Percentiles rank a stretch among this genome's conserved stretches.
phyloP scores from a whole-genome alignment of 2,888 invertebrate species.

The Drosophila ustulata region DNA sequence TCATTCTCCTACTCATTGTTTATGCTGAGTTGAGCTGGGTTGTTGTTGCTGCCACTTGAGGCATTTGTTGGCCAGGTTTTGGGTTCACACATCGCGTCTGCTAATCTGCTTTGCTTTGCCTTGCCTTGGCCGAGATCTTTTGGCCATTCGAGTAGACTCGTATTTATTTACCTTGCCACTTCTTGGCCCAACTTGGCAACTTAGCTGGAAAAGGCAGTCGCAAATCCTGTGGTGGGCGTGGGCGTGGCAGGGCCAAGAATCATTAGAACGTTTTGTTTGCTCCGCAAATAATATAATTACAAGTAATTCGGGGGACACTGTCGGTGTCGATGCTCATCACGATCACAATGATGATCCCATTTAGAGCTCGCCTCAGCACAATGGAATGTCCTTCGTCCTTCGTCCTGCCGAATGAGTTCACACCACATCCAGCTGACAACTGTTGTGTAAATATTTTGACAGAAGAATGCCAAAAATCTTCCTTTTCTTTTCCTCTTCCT shows the following conservation, averaged over 20 bases:
- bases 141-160: constrained; percentile 2
- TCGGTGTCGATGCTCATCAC: not conserved
- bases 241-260: constrained; percentile 42
- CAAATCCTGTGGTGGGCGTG: constrained; percentile 20
- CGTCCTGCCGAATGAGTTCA: constrained; percentile 34
- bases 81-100: constrained; percentile 35
- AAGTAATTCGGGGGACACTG: constrained; percentile 63
- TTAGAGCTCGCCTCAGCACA: constrained; percentile 26
- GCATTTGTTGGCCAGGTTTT: constrained; percentile 23
- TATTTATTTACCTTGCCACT: constrained; percentile 63
- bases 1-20: constrained; percentile 43
- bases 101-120: constrained; percentile 38
- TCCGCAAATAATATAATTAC: constrained; percentile 76
- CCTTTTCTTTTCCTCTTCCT: not conserved
- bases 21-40: constrained; percentile 21
- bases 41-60: constrained; percentile 51
- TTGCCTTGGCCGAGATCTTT: constrained; percentile 1
- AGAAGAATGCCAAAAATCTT: constrained; percentile 79
- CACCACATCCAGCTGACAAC: constrained; percentile 66
- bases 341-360: constrained; percentile 47
- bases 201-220: constrained; percentile 39
- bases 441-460: constrained; percentile 80
- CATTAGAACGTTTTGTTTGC: constrained; percentile 57
- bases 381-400: constrained; percentile 36
- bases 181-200: constrained; percentile 26